Percentiles rank a stretch among this genome's conserved stretches.
Evolutionary conservation across 2,113 vertebrate genomes (phyloP).

Genomic region (Solenodon paradoxus): DNA sequence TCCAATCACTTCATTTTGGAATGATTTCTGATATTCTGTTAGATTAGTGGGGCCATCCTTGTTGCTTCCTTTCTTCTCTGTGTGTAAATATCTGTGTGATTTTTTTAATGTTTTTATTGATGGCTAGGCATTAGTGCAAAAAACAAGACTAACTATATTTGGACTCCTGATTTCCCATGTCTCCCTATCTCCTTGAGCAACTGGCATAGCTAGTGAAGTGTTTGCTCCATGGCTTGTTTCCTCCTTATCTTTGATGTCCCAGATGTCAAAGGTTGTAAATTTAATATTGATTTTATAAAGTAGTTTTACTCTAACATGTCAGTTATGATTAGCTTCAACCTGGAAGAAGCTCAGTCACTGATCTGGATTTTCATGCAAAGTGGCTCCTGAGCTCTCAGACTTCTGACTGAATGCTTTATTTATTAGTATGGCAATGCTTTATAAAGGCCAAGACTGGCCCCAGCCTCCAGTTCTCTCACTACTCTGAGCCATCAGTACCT

Average conservation of each 20-base stretch:
- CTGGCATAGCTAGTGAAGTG: slow-evolving; percentile 88
- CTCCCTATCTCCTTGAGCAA: slow-evolving; percentile 80
- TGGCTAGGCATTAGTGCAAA: slow-evolving; percentile 92
- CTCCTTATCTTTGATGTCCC: slow-evolving; percentile 92
- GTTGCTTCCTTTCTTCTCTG: slow-evolving; percentile 76
- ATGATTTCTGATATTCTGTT: slow-evolving; percentile 58
- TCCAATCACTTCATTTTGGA: slow-evolving; percentile 55
- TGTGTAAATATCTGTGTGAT: slow-evolving; percentile 86
- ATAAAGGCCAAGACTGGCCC: slow-evolving; percentile 83
- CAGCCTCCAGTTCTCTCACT: slow-evolving; percentile 84
- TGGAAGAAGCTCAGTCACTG: slow-evolving; percentile 86
- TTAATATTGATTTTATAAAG: slow-evolving; percentile 99
- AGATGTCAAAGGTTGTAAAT: slow-evolving; percentile 96
- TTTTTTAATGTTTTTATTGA: slow-evolving; percentile 95
- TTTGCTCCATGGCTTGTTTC: slow-evolving; percentile 93
- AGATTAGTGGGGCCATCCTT: slow-evolving; percentile 52
- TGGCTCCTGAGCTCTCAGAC: slow-evolving; percentile 83
- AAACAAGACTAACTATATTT: slow-evolving; percentile 91
- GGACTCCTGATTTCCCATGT: slow-evolving; percentile 81
- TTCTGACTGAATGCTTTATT: slow-evolving; percentile 87
- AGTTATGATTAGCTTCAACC: slow-evolving; percentile 91
- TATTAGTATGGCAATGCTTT: slow-evolving; percentile 87
- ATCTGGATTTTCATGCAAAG: slow-evolving; percentile 96
- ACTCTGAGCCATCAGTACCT: slow-evolving; percentile 84
- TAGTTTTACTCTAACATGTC: slow-evolving; percentile 99